These are phyloP conservation scores for Rhabdomys pumilio DNA, from an alignment of 2,797 vertebrate genomes.

Conservation along the genomic window DNA sequence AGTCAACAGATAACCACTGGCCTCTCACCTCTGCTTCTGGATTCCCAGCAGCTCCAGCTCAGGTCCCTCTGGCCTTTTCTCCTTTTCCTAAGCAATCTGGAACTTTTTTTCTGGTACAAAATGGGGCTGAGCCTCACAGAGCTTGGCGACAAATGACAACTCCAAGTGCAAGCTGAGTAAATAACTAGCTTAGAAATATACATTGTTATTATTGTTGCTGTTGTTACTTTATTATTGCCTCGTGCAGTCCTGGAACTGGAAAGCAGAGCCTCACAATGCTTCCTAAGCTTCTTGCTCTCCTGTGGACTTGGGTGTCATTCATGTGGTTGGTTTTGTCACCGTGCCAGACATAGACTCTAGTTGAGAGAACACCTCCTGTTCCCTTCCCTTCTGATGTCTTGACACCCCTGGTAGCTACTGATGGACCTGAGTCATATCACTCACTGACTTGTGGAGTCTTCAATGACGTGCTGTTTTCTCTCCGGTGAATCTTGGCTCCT, in stretches of 20 bases:
- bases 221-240: rapidly evolving
- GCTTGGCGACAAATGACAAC: neutral
- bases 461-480: neutral
- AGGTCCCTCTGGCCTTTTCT: slow-evolving; percentile 15
- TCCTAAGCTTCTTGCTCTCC: neutral
- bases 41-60: neutral
- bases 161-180: neutral
- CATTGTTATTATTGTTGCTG: too few species aligned
- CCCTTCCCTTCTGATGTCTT: neutral
- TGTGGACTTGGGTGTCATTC: neutral
- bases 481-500: neutral
- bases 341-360: neutral
- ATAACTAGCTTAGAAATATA: neutral
- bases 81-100: slow-evolving; percentile 55
- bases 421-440: neutral
- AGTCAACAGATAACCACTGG: neutral
- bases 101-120: slow-evolving; percentile 26
- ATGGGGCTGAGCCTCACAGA: neutral
- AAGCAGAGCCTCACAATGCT: neutral
- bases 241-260: neutral
- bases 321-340: neutral
- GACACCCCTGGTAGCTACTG: neutral
- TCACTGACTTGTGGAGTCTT: neutral
- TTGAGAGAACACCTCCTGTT: neutral
- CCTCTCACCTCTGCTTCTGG: neutral